These are phyloP conservation scores for Micropoecilia bifurca DNA, from an alignment of 2,797 vertebrate species.

Conservation along the genomic window DNA sequence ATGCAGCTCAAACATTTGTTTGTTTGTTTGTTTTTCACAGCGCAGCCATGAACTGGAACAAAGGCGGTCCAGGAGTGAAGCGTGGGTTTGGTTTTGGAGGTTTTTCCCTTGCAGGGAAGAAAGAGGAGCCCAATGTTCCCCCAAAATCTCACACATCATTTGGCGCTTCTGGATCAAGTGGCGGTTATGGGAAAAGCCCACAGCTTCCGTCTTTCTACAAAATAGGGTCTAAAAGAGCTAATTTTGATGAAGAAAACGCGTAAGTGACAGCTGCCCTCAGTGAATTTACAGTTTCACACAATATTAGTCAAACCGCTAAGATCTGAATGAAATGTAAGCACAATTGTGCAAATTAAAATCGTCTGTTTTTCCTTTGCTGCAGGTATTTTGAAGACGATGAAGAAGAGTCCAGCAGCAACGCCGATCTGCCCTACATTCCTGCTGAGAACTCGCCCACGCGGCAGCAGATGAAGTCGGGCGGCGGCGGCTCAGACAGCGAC, in stretches of 20 bases:
- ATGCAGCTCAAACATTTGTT: neutral
- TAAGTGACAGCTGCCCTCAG: conserved; percentile 75
- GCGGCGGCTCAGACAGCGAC: conserved; percentile 93
- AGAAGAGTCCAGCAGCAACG: conserved; percentile 90
- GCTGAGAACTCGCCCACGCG: conserved; percentile 98
- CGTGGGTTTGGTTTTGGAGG: conserved; percentile 98
- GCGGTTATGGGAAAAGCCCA: conserved; percentile 88
- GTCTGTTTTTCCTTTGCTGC: conserved; percentile 5
- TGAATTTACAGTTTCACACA: neutral
- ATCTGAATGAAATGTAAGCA: neutral
- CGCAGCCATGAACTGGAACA: conserved; percentile 96
- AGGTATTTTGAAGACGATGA: conserved; percentile 99
- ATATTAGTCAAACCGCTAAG: neutral
- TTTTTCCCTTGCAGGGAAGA: conserved; percentile 90
- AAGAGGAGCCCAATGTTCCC: conserved; percentile 88
- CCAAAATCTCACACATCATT: conserved; percentile 89
- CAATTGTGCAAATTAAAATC: neutral
- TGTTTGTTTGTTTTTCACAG: conserved; percentile 15
- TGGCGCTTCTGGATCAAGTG: conserved; percentile 79
- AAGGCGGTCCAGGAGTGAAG: conserved; percentile 93
- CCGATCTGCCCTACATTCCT: conserved; percentile 96
- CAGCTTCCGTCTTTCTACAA: conserved; percentile 98
- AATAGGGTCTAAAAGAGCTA: conserved; percentile 95
- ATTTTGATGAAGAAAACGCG: conserved; percentile 99
- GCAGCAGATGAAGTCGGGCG: conserved; percentile 90